Percentiles rank a stretch among this genome's conserved stretches.
phyloP scores from a whole-genome alignment of 2,888 invertebrate species.

The Yponomeuta evonymella region DNA sequence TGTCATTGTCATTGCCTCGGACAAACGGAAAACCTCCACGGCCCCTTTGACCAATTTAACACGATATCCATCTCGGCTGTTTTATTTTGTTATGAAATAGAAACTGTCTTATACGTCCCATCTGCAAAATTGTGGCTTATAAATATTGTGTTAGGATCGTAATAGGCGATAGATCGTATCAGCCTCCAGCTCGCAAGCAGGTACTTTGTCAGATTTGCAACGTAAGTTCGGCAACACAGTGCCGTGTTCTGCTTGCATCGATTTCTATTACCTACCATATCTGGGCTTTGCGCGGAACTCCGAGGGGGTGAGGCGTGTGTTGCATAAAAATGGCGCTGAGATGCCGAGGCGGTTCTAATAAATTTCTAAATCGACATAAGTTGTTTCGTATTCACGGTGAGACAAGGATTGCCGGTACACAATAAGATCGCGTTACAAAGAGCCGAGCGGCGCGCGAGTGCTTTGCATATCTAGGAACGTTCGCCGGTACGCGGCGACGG shows the following conservation, averaged over 20 bases:
- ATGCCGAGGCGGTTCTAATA: constrained; percentile 47
- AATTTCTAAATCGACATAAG: constrained; percentile 71
- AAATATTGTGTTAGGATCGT: constrained; percentile 7
- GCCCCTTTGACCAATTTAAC: not conserved
- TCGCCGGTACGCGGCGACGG: constrained; percentile 25
- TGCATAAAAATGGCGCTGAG: constrained; percentile 52
- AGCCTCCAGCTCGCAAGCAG: constrained; percentile 9
- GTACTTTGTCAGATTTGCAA: constrained; percentile 16
- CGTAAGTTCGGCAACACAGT: constrained; percentile 14
- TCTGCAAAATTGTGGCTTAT: constrained; percentile 5
- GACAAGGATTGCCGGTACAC: constrained; percentile 51
- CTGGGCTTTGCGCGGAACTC: constrained; percentile 8
- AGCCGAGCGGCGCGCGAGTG: constrained; percentile 30
- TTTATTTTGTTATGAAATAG: not conserved
- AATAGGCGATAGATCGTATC: constrained; percentile 15
- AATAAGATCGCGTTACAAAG: constrained; percentile 74
- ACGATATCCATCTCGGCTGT: not conserved
- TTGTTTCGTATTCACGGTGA: constrained; percentile 60
- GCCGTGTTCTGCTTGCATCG: constrained; percentile 15
- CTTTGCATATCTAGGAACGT: constrained; percentile 66
- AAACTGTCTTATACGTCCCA: not conserved
- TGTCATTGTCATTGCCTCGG: constrained; percentile 53
- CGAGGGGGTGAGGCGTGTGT: constrained; percentile 12
- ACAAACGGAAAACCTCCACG: not conserved
- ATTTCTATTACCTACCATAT: constrained; percentile 15